Conservation (phyloP, 2,113 vertebrate genomes). For the Hypomesus transpacificus region DNA sequence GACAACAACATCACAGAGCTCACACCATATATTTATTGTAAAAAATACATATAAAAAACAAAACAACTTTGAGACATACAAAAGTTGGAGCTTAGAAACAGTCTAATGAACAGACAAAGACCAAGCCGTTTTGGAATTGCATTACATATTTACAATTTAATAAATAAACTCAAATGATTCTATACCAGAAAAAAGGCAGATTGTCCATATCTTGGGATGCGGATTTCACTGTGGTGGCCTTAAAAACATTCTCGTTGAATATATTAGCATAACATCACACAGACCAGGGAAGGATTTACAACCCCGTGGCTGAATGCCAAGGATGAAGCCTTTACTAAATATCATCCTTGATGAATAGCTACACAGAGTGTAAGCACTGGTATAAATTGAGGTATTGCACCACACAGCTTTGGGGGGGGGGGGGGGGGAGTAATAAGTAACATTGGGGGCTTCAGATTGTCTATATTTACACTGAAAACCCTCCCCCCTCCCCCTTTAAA, state of each 20-base stretch:
- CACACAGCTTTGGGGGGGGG: slow-evolving; percentile 50
- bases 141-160: slow-evolving; percentile 80
- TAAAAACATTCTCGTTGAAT: slow-evolving; percentile 31
- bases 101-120: slow-evolving; percentile 73
- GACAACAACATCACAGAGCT: slow-evolving; percentile 36
- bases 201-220: slow-evolving; percentile 61
- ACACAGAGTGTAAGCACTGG: slow-evolving; percentile 50
- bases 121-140: slow-evolving; percentile 63
- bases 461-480: slow-evolving; percentile 41
- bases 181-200: slow-evolving; percentile 69
- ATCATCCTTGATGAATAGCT: slow-evolving; percentile 43
- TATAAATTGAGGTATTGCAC: slow-evolving; percentile 70
- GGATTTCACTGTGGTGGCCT: slow-evolving; percentile 44
- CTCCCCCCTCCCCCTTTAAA: slow-evolving; percentile 32
- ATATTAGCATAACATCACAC: slow-evolving; percentile 26
- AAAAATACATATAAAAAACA: slow-evolving; percentile 79
- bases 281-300: slow-evolving; percentile 23
- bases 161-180: slow-evolving; percentile 74
- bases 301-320: slow-evolving; percentile 33
- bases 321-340: slow-evolving; percentile 46
- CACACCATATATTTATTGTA: slow-evolving; percentile 80
- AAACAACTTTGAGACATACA: slow-evolving; percentile 76
- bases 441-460: slow-evolving; percentile 44
- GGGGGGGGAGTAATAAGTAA: slow-evolving; percentile 27
- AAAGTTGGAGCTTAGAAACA: slow-evolving; percentile 76